These are phyloP conservation scores for Drosophila cognata DNA, from an alignment of 2,888 invertebrate species.

Conservation along the genomic window DNA sequence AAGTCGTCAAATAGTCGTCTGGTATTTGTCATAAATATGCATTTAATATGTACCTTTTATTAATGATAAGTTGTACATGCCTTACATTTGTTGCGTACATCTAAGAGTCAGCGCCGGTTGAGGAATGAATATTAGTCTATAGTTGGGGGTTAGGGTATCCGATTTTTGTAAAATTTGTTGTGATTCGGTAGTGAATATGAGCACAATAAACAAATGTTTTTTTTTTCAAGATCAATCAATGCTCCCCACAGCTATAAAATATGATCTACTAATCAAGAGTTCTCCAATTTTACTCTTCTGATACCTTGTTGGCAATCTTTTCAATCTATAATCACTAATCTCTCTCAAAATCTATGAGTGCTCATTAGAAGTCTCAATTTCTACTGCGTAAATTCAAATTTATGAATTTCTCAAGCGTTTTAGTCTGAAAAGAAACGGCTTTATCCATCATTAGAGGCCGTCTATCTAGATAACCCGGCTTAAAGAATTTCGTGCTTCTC, in stretches of 20 bases:
- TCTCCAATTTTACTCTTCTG: neutral
- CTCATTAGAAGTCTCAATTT: conserved; percentile 16
- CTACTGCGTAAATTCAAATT: conserved; percentile 12
- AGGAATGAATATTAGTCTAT: neutral
- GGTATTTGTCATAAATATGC: conserved; percentile 25
- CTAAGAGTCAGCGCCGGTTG: conserved; percentile 11
- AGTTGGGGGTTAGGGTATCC: neutral
- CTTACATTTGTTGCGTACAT: conserved; percentile 15
- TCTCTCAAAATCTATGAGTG: conserved; percentile 2
- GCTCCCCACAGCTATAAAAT: neutral
- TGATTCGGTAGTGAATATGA: neutral
- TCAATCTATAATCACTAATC: conserved; percentile 2
- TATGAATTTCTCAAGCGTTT: conserved; percentile 21
- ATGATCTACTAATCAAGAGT: neutral
- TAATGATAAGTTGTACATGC: conserved; percentile 29
- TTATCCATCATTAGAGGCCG: conserved; percentile 35
- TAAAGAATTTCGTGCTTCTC: conserved; percentile 7
- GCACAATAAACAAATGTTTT: neutral
- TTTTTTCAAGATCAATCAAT: neutral
- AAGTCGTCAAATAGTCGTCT: neutral
- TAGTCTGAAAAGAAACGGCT: conserved; percentile 3
- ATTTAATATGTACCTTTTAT: conserved; percentile 37
- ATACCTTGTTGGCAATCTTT: neutral
- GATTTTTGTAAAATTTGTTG: neutral
- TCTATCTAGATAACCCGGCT: conserved; percentile 42